phyloP scores from a whole-genome alignment of 2,797 vertebrate species.

The Platalea minor region DNA sequence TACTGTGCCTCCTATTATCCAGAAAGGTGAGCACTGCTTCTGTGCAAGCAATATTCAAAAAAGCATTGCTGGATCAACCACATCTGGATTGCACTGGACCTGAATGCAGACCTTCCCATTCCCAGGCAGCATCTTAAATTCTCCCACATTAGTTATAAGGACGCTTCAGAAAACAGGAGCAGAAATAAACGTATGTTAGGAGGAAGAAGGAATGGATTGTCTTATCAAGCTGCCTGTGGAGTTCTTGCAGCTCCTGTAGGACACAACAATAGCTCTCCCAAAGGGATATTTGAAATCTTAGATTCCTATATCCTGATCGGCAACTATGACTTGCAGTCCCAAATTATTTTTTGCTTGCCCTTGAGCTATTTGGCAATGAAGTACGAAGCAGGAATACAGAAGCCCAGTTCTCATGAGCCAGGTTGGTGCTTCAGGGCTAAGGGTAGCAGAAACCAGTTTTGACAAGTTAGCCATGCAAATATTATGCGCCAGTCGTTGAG shows the following conservation, averaged over 20 bases:
- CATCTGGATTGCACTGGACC: background rate
- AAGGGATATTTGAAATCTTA: background rate
- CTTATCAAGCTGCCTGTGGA: background rate
- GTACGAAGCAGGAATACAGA: background rate
- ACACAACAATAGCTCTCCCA: background rate
- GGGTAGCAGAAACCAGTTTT: constrained; percentile 35
- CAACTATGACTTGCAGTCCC: background rate
- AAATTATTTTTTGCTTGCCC: constrained; percentile 2
- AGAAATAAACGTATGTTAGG: background rate
- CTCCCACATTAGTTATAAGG: background rate
- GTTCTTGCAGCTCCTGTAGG: background rate
- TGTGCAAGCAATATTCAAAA: background rate
- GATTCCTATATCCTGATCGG: background rate
- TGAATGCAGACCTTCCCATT: background rate
- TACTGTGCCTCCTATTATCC: background rate
- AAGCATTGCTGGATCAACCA: background rate
- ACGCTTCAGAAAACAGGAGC: background rate
- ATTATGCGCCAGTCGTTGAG: background rate
- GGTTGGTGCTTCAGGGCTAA: constrained; percentile 48
- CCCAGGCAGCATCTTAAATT: background rate
- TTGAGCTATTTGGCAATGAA: constrained; percentile 12
- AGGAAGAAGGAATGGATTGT: background rate
- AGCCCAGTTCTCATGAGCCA: constrained; percentile 25
- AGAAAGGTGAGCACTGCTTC: background rate
- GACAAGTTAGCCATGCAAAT: constrained; percentile 65